These are phyloP conservation scores for Lophius americanus DNA, from an alignment of 2,797 vertebrate genomes.

Conservation along the genomic window DNA sequence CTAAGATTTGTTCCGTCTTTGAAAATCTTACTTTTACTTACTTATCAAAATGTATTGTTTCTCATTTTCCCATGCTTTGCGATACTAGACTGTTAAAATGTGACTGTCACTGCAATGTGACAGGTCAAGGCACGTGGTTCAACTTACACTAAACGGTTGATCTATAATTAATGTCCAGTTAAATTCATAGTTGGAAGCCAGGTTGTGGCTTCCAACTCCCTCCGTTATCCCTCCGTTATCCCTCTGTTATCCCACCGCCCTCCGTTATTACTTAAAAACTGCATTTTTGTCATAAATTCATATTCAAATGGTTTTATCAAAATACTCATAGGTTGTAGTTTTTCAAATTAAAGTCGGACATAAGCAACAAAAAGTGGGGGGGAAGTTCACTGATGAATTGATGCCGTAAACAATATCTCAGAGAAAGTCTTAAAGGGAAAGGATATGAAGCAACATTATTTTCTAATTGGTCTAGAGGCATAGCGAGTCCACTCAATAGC, in stretches of 20 bases:
- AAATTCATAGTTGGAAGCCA: neutral
- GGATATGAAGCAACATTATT: too few species aligned
- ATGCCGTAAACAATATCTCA: too few species aligned
- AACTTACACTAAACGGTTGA: neutral
- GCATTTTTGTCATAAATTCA: too few species aligned
- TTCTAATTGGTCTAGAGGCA: too few species aligned
- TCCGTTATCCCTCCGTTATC: neutral
- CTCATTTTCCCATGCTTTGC: neutral
- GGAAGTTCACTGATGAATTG: too few species aligned
- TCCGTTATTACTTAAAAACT: neutral
- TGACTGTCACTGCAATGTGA: conserved; percentile 1
- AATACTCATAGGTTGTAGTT: too few species aligned
- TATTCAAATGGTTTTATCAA: too few species aligned
- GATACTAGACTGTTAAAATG: neutral
- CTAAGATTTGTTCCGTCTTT: conserved; percentile 21
- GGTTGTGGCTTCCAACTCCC: neutral
- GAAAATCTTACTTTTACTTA: neutral
- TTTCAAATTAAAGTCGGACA: too few species aligned
- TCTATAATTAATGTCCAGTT: conserved; percentile 1
- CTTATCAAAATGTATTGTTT: conserved; percentile 2
- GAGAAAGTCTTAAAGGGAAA: too few species aligned
- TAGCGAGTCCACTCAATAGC: too few species aligned
- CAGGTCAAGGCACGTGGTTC: neutral
- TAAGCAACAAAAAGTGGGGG: too few species aligned
- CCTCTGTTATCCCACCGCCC: neutral